phyloP scores from a whole-genome alignment of 2,888 invertebrate species.

The Hoplodrina blanda region DNA sequence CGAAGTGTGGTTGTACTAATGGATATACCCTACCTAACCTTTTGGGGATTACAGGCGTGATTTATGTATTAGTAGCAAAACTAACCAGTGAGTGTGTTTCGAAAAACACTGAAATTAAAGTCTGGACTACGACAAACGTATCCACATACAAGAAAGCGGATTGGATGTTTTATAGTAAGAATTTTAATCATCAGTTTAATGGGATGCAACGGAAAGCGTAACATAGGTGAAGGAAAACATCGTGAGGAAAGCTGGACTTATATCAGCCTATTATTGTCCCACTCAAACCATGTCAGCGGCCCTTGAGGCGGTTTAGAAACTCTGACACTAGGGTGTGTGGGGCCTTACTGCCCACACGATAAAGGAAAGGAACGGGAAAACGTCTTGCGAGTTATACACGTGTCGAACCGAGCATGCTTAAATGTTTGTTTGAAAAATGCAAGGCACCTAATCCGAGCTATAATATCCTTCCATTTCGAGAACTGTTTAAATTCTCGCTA shows the following conservation, averaged over 20 bases:
- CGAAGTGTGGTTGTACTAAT: too few species aligned
- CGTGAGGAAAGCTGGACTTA: too few species aligned
- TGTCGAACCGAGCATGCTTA: neutral
- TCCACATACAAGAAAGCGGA: neutral
- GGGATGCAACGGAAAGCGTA: neutral
- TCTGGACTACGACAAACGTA: too few species aligned
- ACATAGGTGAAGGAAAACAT: too few species aligned
- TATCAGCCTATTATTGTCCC: too few species aligned
- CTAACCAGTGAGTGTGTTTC: neutral
- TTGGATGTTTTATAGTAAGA: neutral
- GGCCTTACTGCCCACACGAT: too few species aligned
- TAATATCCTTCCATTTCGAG: slow-evolving; percentile 75
- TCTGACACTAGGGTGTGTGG: too few species aligned
- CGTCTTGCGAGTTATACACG: slow-evolving; percentile 44
- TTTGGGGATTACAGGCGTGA: too few species aligned
- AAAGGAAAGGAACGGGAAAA: neutral
- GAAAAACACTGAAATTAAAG: neutral
- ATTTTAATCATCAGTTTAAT: neutral
- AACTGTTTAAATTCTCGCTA: slow-evolving; percentile 74
- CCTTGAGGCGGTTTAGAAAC: too few species aligned
- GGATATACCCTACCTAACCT: too few species aligned
- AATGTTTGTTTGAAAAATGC: slow-evolving; percentile 67
- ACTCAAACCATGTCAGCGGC: too few species aligned
- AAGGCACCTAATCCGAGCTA: slow-evolving; percentile 79
- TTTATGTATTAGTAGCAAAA: neutral